Base-by-base conservation (phyloP, 1,140 invertebrate species). In the Penaeus japonicus region DNA sequence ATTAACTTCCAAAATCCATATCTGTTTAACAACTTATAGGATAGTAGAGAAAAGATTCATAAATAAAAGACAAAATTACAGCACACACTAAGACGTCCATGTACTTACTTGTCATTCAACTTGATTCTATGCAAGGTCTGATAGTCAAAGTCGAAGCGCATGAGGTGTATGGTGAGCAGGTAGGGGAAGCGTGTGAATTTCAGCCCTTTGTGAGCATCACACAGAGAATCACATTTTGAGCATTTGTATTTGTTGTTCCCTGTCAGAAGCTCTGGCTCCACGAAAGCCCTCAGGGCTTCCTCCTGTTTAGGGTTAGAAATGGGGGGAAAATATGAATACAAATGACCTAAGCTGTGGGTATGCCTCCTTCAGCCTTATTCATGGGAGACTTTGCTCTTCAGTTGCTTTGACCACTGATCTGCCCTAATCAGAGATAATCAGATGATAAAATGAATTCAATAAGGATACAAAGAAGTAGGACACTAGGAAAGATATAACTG, bases 121-220 rank as follows among this genome's bases (percentile, higher is more conserved):
- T 98, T 98, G 87, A 98, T 97, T 89, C 97, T 94, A 91, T 96
- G 96, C 93, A 97, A 95, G 17, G 96, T 96, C 82, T 94, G 94
- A 91, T 97, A 97, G 92, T 98, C 97, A 93, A 98, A 98, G 93
- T 98, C 97, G 93, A 98, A 98, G 86, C 97, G 94, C 92, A 98
- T 98, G 83, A 98, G 93, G 92, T 98, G 97, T 88, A 98, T 92
- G 0, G 96, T 97, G 22, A 98, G 92, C 75, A 98, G 93, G 92
- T 98, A 98, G 0, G 97, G 97, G 93, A 98, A 97, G 86, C 96
- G 95, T 18, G 95, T 95, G 92, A 98, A 98, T 92, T 97, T 97
- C 24, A 98, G 93, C 55, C 97, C 97, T 93, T 98, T 98, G 91
- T 98, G 96, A 53, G 97, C 97, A 93, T 98, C 95, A 92, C 96